These are phyloP conservation scores for Apis mellifera DNA, from an alignment of 1,140 invertebrate genomes.

Conservation along the genomic window DNA sequence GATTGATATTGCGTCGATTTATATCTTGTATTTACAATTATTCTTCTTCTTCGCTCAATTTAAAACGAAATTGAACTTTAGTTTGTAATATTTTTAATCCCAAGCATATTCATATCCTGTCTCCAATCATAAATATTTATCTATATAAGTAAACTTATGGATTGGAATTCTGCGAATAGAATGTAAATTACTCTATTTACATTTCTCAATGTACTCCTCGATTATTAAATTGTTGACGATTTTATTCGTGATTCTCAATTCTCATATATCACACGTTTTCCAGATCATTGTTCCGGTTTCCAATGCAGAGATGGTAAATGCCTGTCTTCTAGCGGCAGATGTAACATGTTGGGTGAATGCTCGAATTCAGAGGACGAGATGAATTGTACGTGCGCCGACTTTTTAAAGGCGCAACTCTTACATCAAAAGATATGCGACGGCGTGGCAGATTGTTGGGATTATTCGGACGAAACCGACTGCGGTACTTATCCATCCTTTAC, in stretches of 20 bases:
- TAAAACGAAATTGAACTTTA: too few species aligned
- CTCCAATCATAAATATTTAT: too few species aligned
- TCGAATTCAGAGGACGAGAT: conserved; percentile 87
- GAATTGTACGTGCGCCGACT: conserved; percentile 90
- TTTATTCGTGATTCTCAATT: background rate
- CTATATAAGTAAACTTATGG: too few species aligned
- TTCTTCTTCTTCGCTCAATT: too few species aligned
- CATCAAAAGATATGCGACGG: conserved; percentile 91
- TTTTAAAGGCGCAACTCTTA: conserved; percentile 86
- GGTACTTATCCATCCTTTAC: conserved; percentile 79
- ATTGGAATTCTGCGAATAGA: too few species aligned
- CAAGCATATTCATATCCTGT: too few species aligned
- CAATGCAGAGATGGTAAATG: conserved; percentile 86
- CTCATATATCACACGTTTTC: background rate
- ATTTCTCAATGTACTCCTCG: too few species aligned
- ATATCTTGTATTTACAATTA: too few species aligned
- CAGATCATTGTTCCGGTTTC: conserved; percentile 74
- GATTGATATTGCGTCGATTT: too few species aligned
- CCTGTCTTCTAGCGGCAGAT: conserved; percentile 85
- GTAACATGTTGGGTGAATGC: conserved; percentile 90
- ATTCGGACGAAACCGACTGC: conserved; percentile 89
- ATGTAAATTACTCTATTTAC: too few species aligned
- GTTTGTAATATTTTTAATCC: too few species aligned
- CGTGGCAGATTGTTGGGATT: conserved; percentile 90
- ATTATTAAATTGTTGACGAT: background rate